Percentiles rank a stretch among this genome's conserved stretches.
Conservation (phyloP, 2,797 vertebrate genomes). For the Loris lydekkerianus region DNA sequence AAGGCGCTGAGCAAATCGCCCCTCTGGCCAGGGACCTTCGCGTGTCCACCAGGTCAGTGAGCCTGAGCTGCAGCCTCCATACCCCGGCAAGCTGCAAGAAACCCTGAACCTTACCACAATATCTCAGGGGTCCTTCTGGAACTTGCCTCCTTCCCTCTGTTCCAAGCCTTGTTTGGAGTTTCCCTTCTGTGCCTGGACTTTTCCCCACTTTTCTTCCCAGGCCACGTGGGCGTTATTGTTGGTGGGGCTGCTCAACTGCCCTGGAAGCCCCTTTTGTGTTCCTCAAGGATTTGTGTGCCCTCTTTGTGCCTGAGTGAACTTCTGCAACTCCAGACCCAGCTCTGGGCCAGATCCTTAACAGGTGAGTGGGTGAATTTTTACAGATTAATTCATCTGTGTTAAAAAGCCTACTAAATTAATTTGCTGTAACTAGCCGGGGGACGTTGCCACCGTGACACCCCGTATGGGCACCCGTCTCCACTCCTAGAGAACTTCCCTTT, state of each 20-base stretch:
- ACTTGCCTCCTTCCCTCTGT: background rate
- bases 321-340: background rate
- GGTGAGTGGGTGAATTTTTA: background rate
- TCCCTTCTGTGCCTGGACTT: background rate
- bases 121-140: accelerated
- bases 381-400: background rate
- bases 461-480: accelerated
- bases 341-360: background rate
- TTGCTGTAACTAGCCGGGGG: background rate
- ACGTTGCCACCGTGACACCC: background rate
- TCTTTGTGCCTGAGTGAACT: background rate
- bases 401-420: background rate
- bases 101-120: background rate
- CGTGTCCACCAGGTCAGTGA: background rate
- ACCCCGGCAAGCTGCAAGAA: background rate
- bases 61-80: background rate
- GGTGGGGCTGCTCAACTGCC: too few species aligned
- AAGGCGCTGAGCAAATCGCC: background rate
- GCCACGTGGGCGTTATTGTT: accelerated
- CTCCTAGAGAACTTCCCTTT: accelerated
- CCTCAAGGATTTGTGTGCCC: accelerated
- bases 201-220: background rate
- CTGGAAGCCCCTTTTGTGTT: background rate
- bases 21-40: too few species aligned
- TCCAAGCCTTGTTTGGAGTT: background rate